Percentiles rank a stretch among this genome's conserved stretches.
These are phyloP conservation scores for Diploscapter pachys DNA, from an alignment of 1,140 invertebrate species.

Conservation along the genomic window DNA sequence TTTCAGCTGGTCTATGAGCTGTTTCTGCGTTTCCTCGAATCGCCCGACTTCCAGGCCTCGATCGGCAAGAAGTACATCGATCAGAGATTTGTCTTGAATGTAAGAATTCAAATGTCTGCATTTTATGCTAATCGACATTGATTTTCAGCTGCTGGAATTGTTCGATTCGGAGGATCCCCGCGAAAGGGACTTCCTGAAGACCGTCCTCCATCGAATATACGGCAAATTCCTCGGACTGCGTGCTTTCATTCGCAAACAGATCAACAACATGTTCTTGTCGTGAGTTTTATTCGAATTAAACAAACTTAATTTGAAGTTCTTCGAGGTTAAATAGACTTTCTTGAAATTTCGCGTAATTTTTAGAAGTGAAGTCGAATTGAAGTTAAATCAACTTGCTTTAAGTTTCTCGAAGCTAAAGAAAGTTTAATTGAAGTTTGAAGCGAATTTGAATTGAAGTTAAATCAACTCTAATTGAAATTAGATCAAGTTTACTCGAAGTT, in stretches of 20 bases:
- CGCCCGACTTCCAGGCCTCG: slow-evolving; percentile 55
- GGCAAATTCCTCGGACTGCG: slow-evolving; percentile 58
- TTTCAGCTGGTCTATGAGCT: slow-evolving; percentile 56
- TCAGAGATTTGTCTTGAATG: slow-evolving; percentile 55
- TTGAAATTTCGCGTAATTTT: no score
- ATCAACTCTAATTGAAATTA: no score
- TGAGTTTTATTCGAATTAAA: slow-evolving; percentile 24
- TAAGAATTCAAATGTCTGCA: slow-evolving; percentile 13
- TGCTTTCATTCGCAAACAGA: slow-evolving; percentile 58
- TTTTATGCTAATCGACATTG: slow-evolving; percentile 7
- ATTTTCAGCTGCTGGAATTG: slow-evolving; percentile 51
- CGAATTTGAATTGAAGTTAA: no score
- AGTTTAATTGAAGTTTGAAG: no score
- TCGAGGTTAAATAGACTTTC: no score
- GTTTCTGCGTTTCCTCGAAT: slow-evolving; percentile 56
- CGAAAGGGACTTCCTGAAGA: slow-evolving; percentile 58
- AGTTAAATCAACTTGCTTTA: no score
- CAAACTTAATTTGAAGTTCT: no score
- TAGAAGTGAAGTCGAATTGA: no score
- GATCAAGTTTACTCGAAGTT: no score
- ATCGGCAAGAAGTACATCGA: slow-evolving; percentile 57
- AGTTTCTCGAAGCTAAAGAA: no score
- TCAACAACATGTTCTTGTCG: slow-evolving; percentile 59
- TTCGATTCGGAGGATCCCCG: slow-evolving; percentile 58
- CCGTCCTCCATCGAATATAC: slow-evolving; percentile 57